Evolutionary conservation across 2,888 invertebrate species (phyloP).

Genomic region (Arge pagana): DNA sequence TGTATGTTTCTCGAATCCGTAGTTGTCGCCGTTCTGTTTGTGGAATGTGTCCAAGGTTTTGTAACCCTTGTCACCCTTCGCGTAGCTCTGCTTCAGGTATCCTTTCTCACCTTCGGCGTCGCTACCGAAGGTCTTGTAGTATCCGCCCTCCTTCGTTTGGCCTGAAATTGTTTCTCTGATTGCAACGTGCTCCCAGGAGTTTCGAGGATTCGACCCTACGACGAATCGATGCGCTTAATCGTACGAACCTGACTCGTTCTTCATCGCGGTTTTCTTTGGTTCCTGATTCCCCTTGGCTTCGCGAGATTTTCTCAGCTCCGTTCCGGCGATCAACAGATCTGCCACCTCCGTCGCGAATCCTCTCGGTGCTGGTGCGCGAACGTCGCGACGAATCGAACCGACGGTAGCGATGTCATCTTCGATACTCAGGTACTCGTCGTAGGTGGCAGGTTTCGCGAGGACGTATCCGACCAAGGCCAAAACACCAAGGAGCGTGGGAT

Average conservation of each 20-base stretch:
- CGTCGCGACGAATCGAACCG: slow-evolving; percentile 36
- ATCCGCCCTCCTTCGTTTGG: slow-evolving; percentile 59
- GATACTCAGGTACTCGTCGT: slow-evolving; percentile 29
- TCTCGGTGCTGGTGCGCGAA: slow-evolving; percentile 35
- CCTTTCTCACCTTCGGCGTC: slow-evolving; percentile 67
- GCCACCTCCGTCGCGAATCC: slow-evolving; percentile 32
- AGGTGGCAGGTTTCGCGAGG: slow-evolving; percentile 31
- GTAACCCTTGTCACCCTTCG: slow-evolving; percentile 73
- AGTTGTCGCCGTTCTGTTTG: slow-evolving; percentile 74
- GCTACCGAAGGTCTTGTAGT: slow-evolving; percentile 67
- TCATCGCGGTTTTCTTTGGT: slow-evolving; percentile 27
- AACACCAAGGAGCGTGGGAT: slow-evolving; percentile 10
- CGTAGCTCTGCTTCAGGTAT: slow-evolving; percentile 67
- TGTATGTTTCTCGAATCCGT: slow-evolving; percentile 72
- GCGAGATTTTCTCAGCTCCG: slow-evolving; percentile 34
- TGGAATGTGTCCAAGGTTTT: slow-evolving; percentile 74
- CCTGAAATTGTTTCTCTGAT: slow-evolving; percentile 48
- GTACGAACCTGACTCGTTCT: slow-evolving; percentile 40
- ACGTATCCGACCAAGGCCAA: slow-evolving; percentile 27
- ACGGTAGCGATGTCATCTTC: slow-evolving; percentile 35
- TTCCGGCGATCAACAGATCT: slow-evolving; percentile 41
- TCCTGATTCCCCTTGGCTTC: slow-evolving; percentile 11
- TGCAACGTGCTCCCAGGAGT: neutral
- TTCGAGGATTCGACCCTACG: no score
- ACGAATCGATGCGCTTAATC: neutral